These are phyloP conservation scores for Apogon talboti DNA, from an alignment of 2,797 vertebrate genomes.

Conservation along the genomic window DNA sequence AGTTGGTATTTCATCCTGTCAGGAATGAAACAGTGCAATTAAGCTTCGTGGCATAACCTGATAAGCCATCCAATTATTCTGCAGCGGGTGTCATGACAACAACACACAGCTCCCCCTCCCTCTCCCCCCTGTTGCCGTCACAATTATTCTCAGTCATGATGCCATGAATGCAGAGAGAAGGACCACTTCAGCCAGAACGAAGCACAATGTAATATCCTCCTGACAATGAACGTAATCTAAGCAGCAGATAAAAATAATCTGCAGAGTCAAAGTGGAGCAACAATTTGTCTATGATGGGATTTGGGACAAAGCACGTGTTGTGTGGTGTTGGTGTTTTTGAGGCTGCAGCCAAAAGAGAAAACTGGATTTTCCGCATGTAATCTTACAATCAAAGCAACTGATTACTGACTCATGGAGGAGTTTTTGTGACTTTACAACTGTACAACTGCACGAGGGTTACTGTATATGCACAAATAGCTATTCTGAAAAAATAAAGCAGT, in stretches of 20 bases:
- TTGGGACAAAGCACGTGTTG: background rate
- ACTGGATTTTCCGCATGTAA: background rate
- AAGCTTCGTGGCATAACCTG: conserved; percentile 63
- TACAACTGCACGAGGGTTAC: conserved; percentile 3
- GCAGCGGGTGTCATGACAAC: conserved; percentile 77
- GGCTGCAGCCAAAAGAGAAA: conserved; percentile 2
- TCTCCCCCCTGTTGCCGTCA: conserved; percentile 16
- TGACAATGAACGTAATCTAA: conserved; percentile 30
- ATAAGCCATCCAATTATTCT: conserved; percentile 69
- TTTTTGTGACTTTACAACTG: background rate
- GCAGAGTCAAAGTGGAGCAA: conserved; percentile 7
- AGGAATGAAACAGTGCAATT: conserved; percentile 63
- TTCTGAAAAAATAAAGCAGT: conserved; percentile 39
- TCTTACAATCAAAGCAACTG: too few relatives aligned
- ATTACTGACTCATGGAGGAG: too few relatives aligned
- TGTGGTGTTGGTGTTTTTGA: background rate
- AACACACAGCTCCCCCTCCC: conserved; percentile 32
- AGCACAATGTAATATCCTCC: conserved; percentile 39
- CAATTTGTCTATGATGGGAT: conserved; percentile 31
- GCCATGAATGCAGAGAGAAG: conserved; percentile 52
- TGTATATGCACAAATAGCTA: conserved; percentile 3
- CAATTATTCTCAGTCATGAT: conserved; percentile 50
- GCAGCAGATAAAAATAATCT: conserved; percentile 42
- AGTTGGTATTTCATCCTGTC: conserved; percentile 35
- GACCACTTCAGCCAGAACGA: conserved; percentile 45